phyloP scores from a whole-genome alignment of 2,888 invertebrate genomes.

The Drosophila mulleri region DNA sequence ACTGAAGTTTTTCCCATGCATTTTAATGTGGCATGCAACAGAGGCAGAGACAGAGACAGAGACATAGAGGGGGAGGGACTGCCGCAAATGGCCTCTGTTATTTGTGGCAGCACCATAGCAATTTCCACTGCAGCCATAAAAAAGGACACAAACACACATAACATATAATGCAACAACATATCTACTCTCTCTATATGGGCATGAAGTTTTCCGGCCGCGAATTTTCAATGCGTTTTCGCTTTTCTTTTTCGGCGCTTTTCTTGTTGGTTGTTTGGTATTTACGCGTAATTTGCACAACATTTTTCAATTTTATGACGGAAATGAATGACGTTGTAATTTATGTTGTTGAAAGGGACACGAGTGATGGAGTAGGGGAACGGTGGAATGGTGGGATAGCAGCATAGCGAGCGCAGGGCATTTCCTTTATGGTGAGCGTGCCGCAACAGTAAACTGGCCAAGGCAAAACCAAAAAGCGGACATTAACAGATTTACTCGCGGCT shows the following conservation, averaged over 20 bases:
- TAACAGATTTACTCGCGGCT: constrained; percentile 62
- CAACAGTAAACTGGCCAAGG: constrained; percentile 46
- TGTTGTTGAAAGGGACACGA: constrained; percentile 42
- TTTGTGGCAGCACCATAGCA: constrained; percentile 20
- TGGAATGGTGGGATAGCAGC: too few relatives aligned
- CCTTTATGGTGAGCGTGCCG: constrained; percentile 21
- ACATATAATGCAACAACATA: constrained; percentile 1
- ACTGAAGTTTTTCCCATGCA: constrained; percentile 14
- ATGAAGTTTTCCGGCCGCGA: constrained; percentile 63
- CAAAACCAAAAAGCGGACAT: constrained; percentile 50
- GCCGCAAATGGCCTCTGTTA: constrained; percentile 32
- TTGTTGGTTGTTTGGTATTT: constrained; percentile 54
- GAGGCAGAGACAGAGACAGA: background rate
- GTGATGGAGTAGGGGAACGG: too few relatives aligned
- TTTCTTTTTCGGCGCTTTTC: constrained; percentile 25
- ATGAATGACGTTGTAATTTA: constrained; percentile 77
- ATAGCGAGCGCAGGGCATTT: background rate
- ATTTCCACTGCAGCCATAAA: constrained; percentile 20
- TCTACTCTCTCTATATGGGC: constrained; percentile 22
- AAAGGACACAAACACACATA: background rate
- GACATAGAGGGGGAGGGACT: background rate
- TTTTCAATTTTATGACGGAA: constrained; percentile 81
- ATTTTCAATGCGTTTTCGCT: constrained; percentile 58
- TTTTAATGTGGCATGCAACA: constrained; percentile 41
- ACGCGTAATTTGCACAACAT: constrained; percentile 78